Conservation (phyloP, 2,113 vertebrate genomes). For the Tonatia bakeri region DNA sequence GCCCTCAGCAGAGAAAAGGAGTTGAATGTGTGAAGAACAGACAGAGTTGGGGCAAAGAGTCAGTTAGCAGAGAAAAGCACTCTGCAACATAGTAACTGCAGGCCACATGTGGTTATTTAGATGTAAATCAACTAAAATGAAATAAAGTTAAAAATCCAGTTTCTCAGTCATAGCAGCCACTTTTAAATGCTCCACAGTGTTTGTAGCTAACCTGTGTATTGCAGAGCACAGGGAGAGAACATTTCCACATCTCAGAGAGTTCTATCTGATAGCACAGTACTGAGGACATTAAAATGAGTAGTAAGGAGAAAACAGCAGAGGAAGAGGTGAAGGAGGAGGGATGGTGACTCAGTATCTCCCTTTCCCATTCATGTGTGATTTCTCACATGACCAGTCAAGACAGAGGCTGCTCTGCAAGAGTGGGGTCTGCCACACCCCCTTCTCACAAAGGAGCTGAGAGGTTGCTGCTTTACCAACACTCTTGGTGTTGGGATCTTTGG, state of each 20-base stretch:
- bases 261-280: not conserved
- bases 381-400: not conserved
- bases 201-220: not conserved
- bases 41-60: not conserved
- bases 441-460: not conserved
- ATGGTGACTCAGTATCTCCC: not conserved
- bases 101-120: not conserved
- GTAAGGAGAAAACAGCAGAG: not conserved
- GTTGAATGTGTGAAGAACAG: not conserved
- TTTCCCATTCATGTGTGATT: not conserved
- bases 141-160: not conserved
- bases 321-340: not conserved
- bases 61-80: not conserved
- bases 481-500: not conserved
- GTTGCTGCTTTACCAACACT: not conserved
- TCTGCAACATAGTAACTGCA: not conserved
- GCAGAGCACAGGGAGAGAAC: not conserved
- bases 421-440: not conserved
- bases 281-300: not conserved
- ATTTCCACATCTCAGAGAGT: not conserved
- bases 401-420: fast-evolving
- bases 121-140: not conserved
- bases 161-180: not conserved
- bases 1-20: not conserved
- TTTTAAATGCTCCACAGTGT: not conserved